Evolutionary conservation across 2,797 vertebrate species (phyloP), one percentile per base, ranked within the genome.

Genomic region (Fringilla coelebs): DNA sequence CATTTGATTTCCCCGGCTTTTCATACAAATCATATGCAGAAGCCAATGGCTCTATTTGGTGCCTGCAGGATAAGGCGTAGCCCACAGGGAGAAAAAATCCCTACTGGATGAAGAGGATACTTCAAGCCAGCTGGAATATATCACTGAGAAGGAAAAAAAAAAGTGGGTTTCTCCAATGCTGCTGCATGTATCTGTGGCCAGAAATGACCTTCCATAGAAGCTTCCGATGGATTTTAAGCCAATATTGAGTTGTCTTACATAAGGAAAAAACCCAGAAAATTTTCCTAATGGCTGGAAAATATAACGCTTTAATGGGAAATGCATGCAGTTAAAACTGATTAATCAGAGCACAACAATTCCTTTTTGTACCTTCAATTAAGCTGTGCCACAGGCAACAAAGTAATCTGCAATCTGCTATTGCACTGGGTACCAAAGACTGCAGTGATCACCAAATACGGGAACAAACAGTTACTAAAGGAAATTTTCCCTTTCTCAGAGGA

Each of bases 1-100:
- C 22, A 31, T 40, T 45, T 82, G 9, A 32, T 79, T 24, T 72
- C 41, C 21, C 6, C 34, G 38, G 5, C 7, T 60, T 55, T 61
- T 60, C 17, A 13, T 9, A 17, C 6, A 32, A 31, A 55, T 48
- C 9, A 48, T 18, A n/a, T 22, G 38, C 73, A 89, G 73, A 89
- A 72, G 45, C 31, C n/a, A 79, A 45, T 17, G 0, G 0, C 9
- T 54, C 17, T 49, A 12, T 4, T 8, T 14, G 6, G 21, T 4
- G 2, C 13, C 46, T 73, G 29, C 19, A 49, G 38, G 19, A 72
- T 38, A 73, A 74, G 38, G 34, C 26, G 45, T 6, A 25, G 77
- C 5, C 17, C 31, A 43, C 4, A 24, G 3, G 28, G 34, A 32
- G 12, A 14, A 31, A 63, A 65, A 32, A 63, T 31, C 2, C 2